Percentiles rank a stretch among this genome's conserved stretches.
phyloP scores from a whole-genome alignment of 2,888 invertebrate genomes.

The Melikaiella ostensackeni region DNA sequence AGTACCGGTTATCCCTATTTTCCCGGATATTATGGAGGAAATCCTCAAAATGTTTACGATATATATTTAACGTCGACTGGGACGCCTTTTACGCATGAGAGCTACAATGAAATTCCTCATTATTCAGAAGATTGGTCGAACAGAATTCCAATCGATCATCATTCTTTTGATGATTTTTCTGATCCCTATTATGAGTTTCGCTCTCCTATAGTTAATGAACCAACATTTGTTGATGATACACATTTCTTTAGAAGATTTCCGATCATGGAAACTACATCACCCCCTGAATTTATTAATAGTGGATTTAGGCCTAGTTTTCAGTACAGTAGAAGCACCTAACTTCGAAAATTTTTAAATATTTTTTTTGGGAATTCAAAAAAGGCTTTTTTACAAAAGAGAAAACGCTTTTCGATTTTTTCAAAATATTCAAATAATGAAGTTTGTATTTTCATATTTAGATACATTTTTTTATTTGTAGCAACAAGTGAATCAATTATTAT shows the following conservation, averaged over 20 bases:
- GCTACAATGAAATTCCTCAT: conserved; percentile 3
- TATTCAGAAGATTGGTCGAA: conserved; percentile 3
- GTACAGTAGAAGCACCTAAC: background rate
- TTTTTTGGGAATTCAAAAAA: too few relatives aligned
- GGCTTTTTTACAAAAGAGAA: too few relatives aligned
- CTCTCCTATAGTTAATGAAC: background rate
- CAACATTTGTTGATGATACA: background rate
- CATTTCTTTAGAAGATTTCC: background rate
- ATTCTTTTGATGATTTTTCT: background rate
- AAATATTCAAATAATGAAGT: too few relatives aligned
- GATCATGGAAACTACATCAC: background rate
- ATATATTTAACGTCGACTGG: conserved; percentile 61
- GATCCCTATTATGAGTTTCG: background rate
- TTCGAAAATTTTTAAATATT: background rate
- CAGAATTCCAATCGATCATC: background rate
- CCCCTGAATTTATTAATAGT: background rate
- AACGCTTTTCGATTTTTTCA: too few relatives aligned
- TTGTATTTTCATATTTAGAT: too few relatives aligned
- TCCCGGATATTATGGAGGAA: conserved; percentile 68
- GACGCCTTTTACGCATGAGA: background rate
- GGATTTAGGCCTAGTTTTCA: conserved; percentile 20
- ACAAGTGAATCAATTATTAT: too few relatives aligned
- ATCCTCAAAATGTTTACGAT: conserved; percentile 64
- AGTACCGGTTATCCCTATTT: conserved; percentile 44
- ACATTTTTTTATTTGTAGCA: too few relatives aligned